Base-by-base conservation (phyloP, 2,888 invertebrate genomes). In the Nezara viridula region DNA sequence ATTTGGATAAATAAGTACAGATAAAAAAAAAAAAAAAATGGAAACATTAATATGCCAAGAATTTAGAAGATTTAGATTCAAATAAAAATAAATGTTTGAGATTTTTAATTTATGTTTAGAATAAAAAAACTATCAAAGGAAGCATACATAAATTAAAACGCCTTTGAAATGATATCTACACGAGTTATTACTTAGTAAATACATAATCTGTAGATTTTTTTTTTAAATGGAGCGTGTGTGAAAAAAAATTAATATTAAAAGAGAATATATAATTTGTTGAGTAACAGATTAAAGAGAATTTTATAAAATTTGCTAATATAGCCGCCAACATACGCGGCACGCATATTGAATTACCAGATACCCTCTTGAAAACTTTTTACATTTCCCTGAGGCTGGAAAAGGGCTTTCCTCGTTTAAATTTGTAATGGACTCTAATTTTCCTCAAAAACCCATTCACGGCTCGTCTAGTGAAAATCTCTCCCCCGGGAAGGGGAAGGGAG, bases 351-450 rank as follows among this genome's bases (percentile, higher is more conserved):
- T 47, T 44, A 81, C n/a, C 44, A 40, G 44, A 44, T 24, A 40
- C 44, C 81, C 44, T 47, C 44, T 81, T 81, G 40, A n/a, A 81
- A 81, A 81, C 24, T 47, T 81, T 81, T 81, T 81, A 81, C 44
- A 81, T 81, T 81, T 81, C 44, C 44, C 81, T 81, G 44, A 81
- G 81, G 81, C 81, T n/a, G 44, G n/a, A 47, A 47, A 47, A 44
- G 24, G 44, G 81, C 14, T 81, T 81, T 21, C 81, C 81, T 81
- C 81, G 81, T 81, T 81, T 81, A 81, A 81, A 81, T 81, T 81
- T 81, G 81, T 81, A 81, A 81, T 81, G 44, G 81, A n/a, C 81
- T 81, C 81, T 81, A 81, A 81, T 81, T 81, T 81, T 81, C 81
- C 40, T 81, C 44, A 47, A 81, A 47, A 81, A 44, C 44, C 81